phyloP scores from a whole-genome alignment of 2,113 vertebrate genomes.

The Pygoscelis antarcticus region DNA sequence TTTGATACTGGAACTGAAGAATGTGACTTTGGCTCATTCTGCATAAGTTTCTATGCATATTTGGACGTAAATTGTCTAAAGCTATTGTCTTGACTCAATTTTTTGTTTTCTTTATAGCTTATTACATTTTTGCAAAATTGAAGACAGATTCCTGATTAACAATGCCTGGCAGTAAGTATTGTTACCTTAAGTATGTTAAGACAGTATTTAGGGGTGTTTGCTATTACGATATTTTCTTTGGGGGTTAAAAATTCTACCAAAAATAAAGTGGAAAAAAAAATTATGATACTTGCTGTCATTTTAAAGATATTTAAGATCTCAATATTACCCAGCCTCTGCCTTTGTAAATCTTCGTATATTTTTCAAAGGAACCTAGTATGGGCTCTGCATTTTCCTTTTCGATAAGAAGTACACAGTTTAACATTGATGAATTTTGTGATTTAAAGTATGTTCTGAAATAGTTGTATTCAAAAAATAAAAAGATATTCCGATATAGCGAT shows the following conservation, averaged over 20 bases:
- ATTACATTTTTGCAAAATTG: not conserved
- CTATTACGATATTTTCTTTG: not conserved
- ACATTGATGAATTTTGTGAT: not conserved
- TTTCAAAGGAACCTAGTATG: not conserved
- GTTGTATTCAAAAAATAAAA: not conserved
- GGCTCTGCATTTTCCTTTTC: not conserved
- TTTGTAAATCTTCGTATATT: not conserved
- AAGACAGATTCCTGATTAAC: constrained; percentile 19
- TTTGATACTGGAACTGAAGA: not conserved
- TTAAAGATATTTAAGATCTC: not conserved
- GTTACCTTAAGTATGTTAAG: not conserved
- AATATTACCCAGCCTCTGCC: not conserved
- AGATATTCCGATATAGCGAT: not conserved
- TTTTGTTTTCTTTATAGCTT: constrained; percentile 17
- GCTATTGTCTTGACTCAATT: not conserved
- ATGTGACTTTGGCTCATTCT: not conserved
- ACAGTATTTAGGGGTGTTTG: not conserved
- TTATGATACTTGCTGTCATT: not conserved
- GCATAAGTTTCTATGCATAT: not conserved
- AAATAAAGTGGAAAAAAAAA: not conserved
- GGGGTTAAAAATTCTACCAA: not conserved
- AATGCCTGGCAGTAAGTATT: constrained; percentile 67
- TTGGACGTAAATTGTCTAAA: not conserved
- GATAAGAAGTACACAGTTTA: not conserved
- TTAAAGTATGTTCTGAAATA: not conserved